These are phyloP conservation scores for Ptychoptera contaminata DNA, from an alignment of 2,888 invertebrate species.

Conservation along the genomic window DNA sequence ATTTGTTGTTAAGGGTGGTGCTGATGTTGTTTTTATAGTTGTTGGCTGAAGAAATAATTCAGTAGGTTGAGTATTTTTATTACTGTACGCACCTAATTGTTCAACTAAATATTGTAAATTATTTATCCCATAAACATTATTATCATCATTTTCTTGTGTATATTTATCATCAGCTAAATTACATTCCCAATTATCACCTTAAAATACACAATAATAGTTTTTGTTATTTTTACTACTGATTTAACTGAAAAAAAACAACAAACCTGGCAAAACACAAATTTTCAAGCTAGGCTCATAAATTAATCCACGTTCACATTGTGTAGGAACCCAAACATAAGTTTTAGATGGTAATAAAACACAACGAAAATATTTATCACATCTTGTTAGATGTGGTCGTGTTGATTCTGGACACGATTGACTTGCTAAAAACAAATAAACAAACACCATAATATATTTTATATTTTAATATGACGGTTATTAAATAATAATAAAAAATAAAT, in stretches of 20 bases:
- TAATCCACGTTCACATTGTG: slow-evolving; percentile 24
- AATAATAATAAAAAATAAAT: neutral
- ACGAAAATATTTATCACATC: slow-evolving; percentile 28
- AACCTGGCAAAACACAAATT: slow-evolving; percentile 26
- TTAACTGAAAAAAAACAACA: neutral
- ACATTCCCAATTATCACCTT: slow-evolving; percentile 30
- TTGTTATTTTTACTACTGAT: neutral
- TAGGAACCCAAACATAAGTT: slow-evolving; percentile 25
- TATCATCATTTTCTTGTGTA: slow-evolving; percentile 8
- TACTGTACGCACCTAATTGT: neutral
- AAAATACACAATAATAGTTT: neutral
- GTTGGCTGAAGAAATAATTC: neutral
- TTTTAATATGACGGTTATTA: neutral
- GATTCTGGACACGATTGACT: slow-evolving; percentile 28
- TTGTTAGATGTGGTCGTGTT: slow-evolving; percentile 24
- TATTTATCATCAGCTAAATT: slow-evolving; percentile 13
- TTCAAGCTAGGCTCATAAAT: slow-evolving; percentile 25
- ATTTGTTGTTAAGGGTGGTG: neutral
- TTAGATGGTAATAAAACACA: slow-evolving; percentile 21
- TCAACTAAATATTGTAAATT: slow-evolving; percentile 2
- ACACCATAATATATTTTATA: neutral
- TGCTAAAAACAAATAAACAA: slow-evolving; percentile 8
- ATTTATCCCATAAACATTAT: slow-evolving; percentile 12
- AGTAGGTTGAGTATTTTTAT: neutral
- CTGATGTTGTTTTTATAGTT: neutral